Base-by-base conservation (phyloP, 2,888 invertebrate species). In the Salticus scenicus region DNA sequence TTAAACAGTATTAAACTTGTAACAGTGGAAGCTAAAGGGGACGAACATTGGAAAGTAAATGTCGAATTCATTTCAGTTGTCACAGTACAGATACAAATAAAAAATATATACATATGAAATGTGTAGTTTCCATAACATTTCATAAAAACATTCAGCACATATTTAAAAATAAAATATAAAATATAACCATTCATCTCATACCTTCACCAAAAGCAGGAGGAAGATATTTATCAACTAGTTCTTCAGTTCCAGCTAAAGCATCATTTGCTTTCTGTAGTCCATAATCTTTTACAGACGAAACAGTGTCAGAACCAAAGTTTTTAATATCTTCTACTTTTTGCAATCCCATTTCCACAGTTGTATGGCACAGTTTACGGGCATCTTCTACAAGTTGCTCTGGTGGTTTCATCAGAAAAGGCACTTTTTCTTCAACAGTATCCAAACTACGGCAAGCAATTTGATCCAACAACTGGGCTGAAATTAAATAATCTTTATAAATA, bases 171-270 rank as follows among this genome's bases (percentile, higher is more conserved):
- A 5, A 66, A 7, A 30, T 27, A 5, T 10, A 66, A 64, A 10
- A 51, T 51, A 14, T 20, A 14, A 5, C 10, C 27, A 7, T 30
- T 24, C 27, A n/a, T n/a, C 47, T 41, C 10, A 30, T 64, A 80
- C 86, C 72, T 75, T 86, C 86, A n/a, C 80, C 86, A 67, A 76
- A 75, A 14, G 80, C 67, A 12, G 86, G 80, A 8, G 86, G 86
- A 12, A 86, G 42, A 27, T 76, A 80, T 51, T 47, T 64, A 33
- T 86, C 86, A 14, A 86, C 80, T 10, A 80, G 31, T 7, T 8
- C 64, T 72, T 86, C 86, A 24, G 86, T 86, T 57, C 64, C 75
- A 75, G 37, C 47, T 12, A 86, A n/a, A 27, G 76, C 79, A 33
- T 76, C 72, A 57, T 76, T 72, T 12, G 80, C 80, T 24, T 80